Conservation (phyloP, 2,797 vertebrate genomes). For the Calcarius lapponicus region DNA sequence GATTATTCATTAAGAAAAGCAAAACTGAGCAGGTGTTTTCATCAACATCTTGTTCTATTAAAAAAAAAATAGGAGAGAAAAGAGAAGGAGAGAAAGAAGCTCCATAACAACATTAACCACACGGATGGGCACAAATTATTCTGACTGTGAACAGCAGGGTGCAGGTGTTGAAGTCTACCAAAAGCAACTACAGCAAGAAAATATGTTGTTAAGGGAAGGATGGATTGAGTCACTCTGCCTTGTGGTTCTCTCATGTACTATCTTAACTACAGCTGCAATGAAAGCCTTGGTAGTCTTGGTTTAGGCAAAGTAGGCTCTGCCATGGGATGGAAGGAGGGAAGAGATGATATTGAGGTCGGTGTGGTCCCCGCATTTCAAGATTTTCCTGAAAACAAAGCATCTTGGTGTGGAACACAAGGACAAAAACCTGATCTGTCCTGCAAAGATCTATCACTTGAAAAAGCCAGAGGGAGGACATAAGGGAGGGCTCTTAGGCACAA, state of each 20-base stretch:
- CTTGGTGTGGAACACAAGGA: background rate
- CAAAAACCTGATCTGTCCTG: background rate
- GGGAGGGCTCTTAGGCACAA: background rate
- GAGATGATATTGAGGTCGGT: background rate
- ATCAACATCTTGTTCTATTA: conserved; percentile 54
- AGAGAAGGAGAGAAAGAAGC: background rate
- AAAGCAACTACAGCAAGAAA: background rate
- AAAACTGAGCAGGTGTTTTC: conserved; percentile 72
- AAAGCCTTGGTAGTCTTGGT: background rate
- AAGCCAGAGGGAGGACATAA: background rate
- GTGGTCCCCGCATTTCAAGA: background rate
- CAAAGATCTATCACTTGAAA: background rate
- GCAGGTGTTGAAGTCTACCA: background rate
- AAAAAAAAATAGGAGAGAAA: background rate
- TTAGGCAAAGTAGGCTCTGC: background rate
- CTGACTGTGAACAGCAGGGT: conserved; percentile 51
- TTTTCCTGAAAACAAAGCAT: background rate
- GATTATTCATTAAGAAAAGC: conserved; percentile 72
- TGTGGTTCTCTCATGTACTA: background rate
- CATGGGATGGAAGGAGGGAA: background rate
- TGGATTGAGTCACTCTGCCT: background rate
- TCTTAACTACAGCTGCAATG: background rate
- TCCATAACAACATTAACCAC: conserved; percentile 49
- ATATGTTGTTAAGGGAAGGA: background rate
- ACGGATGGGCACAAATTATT: conserved; percentile 43